A percentile compares a stretch with the other conserved stretches of the same genome.
phyloP scores from a whole-genome alignment of 2,888 invertebrate genomes.

The Mayetiola destructor region DNA sequence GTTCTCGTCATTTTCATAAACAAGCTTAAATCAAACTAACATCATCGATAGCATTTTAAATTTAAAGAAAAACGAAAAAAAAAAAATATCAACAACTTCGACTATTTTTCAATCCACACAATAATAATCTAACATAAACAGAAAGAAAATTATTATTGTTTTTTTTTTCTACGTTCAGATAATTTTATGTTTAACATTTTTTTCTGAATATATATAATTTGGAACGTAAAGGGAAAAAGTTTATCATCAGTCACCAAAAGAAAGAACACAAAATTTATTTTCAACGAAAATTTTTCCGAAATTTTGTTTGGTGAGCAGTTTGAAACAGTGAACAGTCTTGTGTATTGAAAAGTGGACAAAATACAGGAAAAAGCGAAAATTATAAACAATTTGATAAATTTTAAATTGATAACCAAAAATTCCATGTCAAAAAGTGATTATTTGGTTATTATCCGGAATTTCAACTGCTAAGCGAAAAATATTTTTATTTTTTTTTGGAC shows the following conservation, averaged over 20 bases:
- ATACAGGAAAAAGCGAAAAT: not conserved
- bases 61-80: not conserved
- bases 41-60: not conserved
- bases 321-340: not conserved
- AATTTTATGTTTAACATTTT: too few relatives aligned
- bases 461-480: too few relatives aligned
- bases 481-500: too few relatives aligned
- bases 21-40: not conserved
- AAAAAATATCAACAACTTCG: not conserved
- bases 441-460: too few relatives aligned
- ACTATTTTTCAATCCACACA: not conserved
- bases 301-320: slow-evolving; percentile 4
- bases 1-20: slow-evolving; percentile 16
- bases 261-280: not conserved
- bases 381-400: too few relatives aligned
- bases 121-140: not conserved
- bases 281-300: not conserved
- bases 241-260: slow-evolving; percentile 3
- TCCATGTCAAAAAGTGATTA: too few relatives aligned
- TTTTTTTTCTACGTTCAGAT: too few relatives aligned
- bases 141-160: not conserved
- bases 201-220: too few relatives aligned
- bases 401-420: too few relatives aligned
- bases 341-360: not conserved
- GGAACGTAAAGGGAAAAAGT: too few relatives aligned